A percentile compares a stretch with the other conserved stretches of the same genome.
phyloP scores from a whole-genome alignment of 1,140 invertebrate genomes.

The Ectropis grisescens region DNA sequence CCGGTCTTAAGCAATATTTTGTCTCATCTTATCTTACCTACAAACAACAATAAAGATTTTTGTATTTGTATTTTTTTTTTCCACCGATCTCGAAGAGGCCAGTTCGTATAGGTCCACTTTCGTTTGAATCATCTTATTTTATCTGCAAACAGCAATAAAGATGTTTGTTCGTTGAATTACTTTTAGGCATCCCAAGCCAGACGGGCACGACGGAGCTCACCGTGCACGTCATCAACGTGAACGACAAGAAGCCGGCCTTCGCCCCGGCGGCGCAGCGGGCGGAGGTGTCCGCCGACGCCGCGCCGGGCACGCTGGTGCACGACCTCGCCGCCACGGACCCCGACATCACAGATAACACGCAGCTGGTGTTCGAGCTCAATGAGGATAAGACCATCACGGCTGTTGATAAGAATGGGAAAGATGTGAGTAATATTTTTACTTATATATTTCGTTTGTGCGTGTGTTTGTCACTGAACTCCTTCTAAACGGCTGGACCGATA shows the following conservation, averaged over 20 bases:
- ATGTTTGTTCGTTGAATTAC: too few species aligned
- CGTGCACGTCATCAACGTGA: slow-evolving; percentile 86
- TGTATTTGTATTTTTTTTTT: too few species aligned
- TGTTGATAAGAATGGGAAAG: slow-evolving; percentile 85
- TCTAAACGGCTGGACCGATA: too few species aligned
- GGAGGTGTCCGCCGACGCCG: slow-evolving; percentile 83
- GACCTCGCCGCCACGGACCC: slow-evolving; percentile 84
- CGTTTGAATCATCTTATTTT: too few species aligned
- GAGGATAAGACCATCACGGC: slow-evolving; percentile 78
- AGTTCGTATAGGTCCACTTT: too few species aligned
- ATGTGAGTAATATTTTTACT: slow-evolving; percentile 58
- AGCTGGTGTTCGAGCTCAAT: slow-evolving; percentile 79
- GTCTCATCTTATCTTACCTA: too few species aligned
- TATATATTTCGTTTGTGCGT: background rate
- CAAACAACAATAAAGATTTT: too few species aligned
- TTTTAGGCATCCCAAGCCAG: slow-evolving; percentile 78
- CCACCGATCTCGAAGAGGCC: too few species aligned
- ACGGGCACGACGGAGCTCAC: slow-evolving; percentile 85
- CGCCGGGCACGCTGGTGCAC: slow-evolving; percentile 80
- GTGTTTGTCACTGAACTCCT: too few species aligned
- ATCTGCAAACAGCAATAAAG: too few species aligned
- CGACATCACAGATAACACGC: slow-evolving; percentile 79
- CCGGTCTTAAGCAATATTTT: too few species aligned
- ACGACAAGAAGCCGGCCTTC: slow-evolving; percentile 92
- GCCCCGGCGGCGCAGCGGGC: slow-evolving; percentile 84